Percentiles rank a stretch among this genome's conserved stretches.
phyloP scores from a whole-genome alignment of 2,888 invertebrate species.

The Gymnoscelis rufifasciata region DNA sequence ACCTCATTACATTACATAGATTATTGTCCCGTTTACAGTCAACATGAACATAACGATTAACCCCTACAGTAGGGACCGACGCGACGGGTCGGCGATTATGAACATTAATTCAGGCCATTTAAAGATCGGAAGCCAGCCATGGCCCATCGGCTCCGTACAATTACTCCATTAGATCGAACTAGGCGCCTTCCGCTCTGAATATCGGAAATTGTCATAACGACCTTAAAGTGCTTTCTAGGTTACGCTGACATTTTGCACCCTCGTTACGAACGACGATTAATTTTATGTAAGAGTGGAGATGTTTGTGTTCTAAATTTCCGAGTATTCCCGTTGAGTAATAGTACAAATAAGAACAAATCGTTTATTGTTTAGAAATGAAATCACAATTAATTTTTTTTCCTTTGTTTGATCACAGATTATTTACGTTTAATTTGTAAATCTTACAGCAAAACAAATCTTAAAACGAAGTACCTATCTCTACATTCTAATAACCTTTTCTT shows the following conservation, averaged over 20 bases:
- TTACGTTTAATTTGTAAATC: too few relatives aligned
- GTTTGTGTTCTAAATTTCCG: neutral
- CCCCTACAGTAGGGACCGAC: neutral
- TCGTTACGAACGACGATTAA: slow-evolving; percentile 12
- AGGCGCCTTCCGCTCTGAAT: slow-evolving; percentile 42
- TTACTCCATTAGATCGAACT: slow-evolving; percentile 56
- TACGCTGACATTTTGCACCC: slow-evolving; percentile 22
- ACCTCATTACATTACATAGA: too few relatives aligned
- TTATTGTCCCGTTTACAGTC: neutral
- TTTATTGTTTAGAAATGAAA: too few relatives aligned
- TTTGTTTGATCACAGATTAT: too few relatives aligned
- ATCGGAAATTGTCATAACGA: slow-evolving; percentile 47
- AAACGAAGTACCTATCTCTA: too few relatives aligned
- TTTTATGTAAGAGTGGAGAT: slow-evolving; percentile 5
- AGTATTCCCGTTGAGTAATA: neutral
- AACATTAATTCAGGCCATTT: slow-evolving; percentile 41
- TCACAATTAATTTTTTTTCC: neutral
- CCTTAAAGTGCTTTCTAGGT: slow-evolving; percentile 25
- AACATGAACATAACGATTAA: neutral
- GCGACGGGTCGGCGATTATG: slow-evolving; percentile 15
- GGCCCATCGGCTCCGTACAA: slow-evolving; percentile 60
- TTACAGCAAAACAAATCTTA: too few relatives aligned
- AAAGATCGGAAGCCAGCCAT: slow-evolving; percentile 51
- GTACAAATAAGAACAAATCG: neutral
- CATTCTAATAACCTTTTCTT: too few relatives aligned